Base-by-base conservation (phyloP, 2,113 vertebrate genomes). In the Struthidea cinerea region DNA sequence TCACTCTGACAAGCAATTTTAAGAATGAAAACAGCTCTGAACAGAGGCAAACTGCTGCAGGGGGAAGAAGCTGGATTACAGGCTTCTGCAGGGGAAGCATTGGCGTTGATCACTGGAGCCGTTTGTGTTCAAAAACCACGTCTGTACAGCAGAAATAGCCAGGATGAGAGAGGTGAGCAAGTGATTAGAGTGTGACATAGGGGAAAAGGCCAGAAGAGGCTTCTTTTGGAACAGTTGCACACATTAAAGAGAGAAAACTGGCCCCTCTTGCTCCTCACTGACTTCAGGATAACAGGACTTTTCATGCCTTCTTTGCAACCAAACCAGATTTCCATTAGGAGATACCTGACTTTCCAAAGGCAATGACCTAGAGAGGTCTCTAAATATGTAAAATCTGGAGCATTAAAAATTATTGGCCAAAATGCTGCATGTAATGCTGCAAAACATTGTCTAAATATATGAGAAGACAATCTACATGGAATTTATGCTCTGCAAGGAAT, bases 161-260 rank as follows among this genome's bases (percentile, higher is more conserved):
- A 88, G n/a, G 44, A 68, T 52, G 27, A 64, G 23, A 86, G 23
- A 60, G 26, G 9, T 18, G 13, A 52, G 57, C 9, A 55, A 65
- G 14, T 0, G 0, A 14, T 22, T 26, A 30, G 27, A 55, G 5
- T 20, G 47, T 35, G 28, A 2, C 20, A 37, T 9, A 12, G 19
- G 16, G 8, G 26, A 24, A 74, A 92, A 84, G 26, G 56, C 33
- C 77, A 84, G 46, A 50, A 53, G 21, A 67, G 12, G 6, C 18
- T 80, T 69, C n/a, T 65, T 68, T 73, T 15, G 68, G 13, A 63
- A 30, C n/a, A 83, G 10, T 4, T 89, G 6, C 18, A 67, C 16
- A 12, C 3, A 17, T 30, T 10, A 55, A 77, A 74, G 27, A 26
- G 16, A 61, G 26, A 70, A 89, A 89, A 39, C 6, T 53, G 21